Evolutionary conservation across 30 jellyfish, hydroid and myxozoan species (phyloP), one percentile per base, ranked within the genome.

Genomic region (Hydractinia echinata): DNA sequence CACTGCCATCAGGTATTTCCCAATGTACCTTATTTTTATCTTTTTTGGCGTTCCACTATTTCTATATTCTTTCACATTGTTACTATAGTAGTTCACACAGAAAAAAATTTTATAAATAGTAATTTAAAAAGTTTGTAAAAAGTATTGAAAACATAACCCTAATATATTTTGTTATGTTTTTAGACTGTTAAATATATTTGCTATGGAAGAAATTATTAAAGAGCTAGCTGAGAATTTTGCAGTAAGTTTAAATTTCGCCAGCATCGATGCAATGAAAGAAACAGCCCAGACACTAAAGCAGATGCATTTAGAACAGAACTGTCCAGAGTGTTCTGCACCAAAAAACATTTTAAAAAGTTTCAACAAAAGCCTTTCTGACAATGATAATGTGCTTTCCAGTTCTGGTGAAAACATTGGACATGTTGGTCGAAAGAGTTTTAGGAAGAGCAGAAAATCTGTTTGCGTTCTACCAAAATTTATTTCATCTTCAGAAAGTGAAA

Each of bases 401-500:
- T 8, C 16, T 6, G 10, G 51, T n/a, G 7, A 7, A 6, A 13
- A 64, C 74, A 64, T 64, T 13, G 74, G 19, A 64, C 19, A 13
- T n/a, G 18, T 51, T 64, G 16, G 51, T 13, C 15, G 69, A 58
- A 64, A 44, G 39, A n/a, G 51, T 6, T 7, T 51, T 64, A 64
- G 74, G 2, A 64, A 64, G 74, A 64, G 74, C 39, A 44, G 74
- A n/a, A 64, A 64, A 13, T 64, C 74, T 30, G 44, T 30, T 6
- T 64, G 74, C 4, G 74, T 64, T 74, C 48, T 74, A 48, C 83
- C 83, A 6, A 74, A 74, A 55, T 74, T 74, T 55, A 58, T 74
- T 8, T 74, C 66, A 74, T 74, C 83, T 11, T 74, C 83, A 18
- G 67, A 74, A 20, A 74, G 83, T 74, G 83, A 66, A 30, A 30